phyloP scores from a whole-genome alignment of 2,797 vertebrate species.

The Notolabrus celidotus region DNA sequence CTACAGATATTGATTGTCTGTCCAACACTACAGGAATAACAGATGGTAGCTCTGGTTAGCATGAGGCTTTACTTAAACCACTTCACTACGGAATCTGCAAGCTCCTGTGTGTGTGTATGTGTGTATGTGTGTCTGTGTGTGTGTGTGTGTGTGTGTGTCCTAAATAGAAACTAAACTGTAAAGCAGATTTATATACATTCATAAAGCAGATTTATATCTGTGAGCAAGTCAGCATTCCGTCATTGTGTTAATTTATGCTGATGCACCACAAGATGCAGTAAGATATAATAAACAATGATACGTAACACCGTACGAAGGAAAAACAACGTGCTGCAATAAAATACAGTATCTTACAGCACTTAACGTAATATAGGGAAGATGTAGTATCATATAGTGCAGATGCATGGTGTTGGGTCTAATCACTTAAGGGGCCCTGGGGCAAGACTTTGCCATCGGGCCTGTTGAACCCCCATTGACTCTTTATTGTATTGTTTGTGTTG shows the following conservation, averaged over 20 bases:
- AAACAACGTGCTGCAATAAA: not conserved
- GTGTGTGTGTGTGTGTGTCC: slow-evolving; percentile 14
- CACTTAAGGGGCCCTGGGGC: not conserved
- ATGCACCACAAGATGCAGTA: slow-evolving; percentile 27
- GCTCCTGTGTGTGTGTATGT: slow-evolving; percentile 3
- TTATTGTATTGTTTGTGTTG: not conserved
- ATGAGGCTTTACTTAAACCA: slow-evolving; percentile 49
- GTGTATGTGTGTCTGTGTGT: slow-evolving; percentile 6
- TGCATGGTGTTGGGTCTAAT: not conserved
- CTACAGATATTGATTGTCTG: slow-evolving; percentile 67
- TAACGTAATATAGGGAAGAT: not conserved
- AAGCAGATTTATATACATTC: slow-evolving; percentile 61
- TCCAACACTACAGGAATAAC: slow-evolving; percentile 54
- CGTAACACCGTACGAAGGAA: not conserved
- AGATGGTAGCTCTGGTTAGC: slow-evolving; percentile 53
- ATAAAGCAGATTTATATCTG: slow-evolving; percentile 65
- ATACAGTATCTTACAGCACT: not conserved
- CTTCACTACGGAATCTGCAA: slow-evolving; percentile 24
- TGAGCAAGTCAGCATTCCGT: slow-evolving; percentile 47
- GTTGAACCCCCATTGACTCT: not conserved
- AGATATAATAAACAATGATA: not conserved
- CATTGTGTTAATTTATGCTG: slow-evolving; percentile 41
- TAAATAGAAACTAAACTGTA: slow-evolving; percentile 32
- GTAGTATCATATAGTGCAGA: not conserved
- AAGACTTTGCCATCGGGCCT: not conserved